A percentile compares a stretch with the other conserved stretches of the same genome.
These are phyloP conservation scores for Lampris incognitus DNA, from an alignment of 2,113 vertebrate species.

Conservation along the genomic window DNA sequence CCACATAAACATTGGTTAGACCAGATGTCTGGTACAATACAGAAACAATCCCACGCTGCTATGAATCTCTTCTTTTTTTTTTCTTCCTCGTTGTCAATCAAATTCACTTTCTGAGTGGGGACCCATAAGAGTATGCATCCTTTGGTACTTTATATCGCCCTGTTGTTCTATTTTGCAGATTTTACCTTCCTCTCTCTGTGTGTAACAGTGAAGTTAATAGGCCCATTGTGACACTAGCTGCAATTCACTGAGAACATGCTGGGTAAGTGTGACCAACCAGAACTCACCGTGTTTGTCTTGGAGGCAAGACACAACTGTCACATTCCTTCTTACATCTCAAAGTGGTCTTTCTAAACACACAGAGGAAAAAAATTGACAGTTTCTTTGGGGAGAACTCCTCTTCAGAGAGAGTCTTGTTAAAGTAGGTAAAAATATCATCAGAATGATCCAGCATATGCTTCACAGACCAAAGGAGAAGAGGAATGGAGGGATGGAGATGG, in stretches of 20 bases:
- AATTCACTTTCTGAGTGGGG: conserved; percentile 61
- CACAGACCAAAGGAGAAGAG: conserved; percentile 31
- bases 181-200: conserved; percentile 56
- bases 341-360: conserved; percentile 64
- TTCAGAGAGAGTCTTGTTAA: conserved; percentile 62
- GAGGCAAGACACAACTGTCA: conserved; percentile 51
- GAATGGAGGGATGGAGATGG: conserved; percentile 50
- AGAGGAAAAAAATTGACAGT: conserved; percentile 52
- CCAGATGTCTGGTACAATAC: conserved; percentile 64
- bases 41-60: conserved; percentile 42
- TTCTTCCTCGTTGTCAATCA: conserved; percentile 70
- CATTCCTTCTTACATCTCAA: conserved; percentile 39
- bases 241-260: conserved; percentile 54
- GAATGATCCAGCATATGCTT: conserved; percentile 32
- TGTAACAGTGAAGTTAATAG: conserved; percentile 74
- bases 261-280: conserved; percentile 44
- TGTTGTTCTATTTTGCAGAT: conserved; percentile 55
- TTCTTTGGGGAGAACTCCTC: conserved; percentile 42
- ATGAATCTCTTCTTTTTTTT: conserved; percentile 61
- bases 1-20: conserved; percentile 67
- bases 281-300: conserved; percentile 71
- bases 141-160: conserved; percentile 47
- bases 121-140: conserved; percentile 58
- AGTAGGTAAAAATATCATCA: conserved; percentile 64
- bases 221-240: conserved; percentile 56